Conservation (phyloP, 2,113 vertebrate genomes). For the Trogon surrucura region DNA sequence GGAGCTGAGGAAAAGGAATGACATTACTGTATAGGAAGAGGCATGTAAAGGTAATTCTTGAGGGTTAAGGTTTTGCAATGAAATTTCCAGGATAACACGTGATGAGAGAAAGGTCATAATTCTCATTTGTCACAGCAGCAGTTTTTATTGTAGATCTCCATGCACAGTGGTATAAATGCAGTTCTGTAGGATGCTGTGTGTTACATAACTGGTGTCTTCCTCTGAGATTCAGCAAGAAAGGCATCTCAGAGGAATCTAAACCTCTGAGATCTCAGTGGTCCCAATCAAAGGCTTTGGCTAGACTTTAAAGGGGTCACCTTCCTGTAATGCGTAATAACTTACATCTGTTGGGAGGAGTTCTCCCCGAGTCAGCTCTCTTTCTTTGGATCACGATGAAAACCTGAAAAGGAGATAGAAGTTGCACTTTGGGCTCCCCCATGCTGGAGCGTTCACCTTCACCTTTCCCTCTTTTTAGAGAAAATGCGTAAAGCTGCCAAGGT, state of each 20-base stretch:
- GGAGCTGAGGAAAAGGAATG: not conserved
- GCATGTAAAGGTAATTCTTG: not conserved
- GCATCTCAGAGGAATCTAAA: not conserved
- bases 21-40: not conserved
- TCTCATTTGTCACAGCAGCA: not conserved
- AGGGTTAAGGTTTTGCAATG: not conserved
- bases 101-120: not conserved
- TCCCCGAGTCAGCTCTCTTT: not conserved
- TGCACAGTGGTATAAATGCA: not conserved
- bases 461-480: not conserved
- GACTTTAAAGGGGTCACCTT: not conserved
- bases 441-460: not conserved
- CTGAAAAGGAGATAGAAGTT: too few relatives aligned
- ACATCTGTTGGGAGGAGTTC: fast-evolving
- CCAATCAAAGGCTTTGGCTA: not conserved
- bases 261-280: not conserved
- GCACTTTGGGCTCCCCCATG: too few relatives aligned
- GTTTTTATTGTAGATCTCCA: not conserved
- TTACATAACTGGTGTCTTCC: not conserved
- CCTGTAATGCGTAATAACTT: not conserved
- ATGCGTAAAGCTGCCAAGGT: not conserved
- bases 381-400: not conserved
- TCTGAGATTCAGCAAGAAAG: not conserved
- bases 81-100: not conserved
- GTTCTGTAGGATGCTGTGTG: fast-evolving